A percentile compares a stretch with the other conserved stretches of the same genome.
phyloP scores from a whole-genome alignment of 1,140 invertebrate species.

The Onthophagus taurus region DNA sequence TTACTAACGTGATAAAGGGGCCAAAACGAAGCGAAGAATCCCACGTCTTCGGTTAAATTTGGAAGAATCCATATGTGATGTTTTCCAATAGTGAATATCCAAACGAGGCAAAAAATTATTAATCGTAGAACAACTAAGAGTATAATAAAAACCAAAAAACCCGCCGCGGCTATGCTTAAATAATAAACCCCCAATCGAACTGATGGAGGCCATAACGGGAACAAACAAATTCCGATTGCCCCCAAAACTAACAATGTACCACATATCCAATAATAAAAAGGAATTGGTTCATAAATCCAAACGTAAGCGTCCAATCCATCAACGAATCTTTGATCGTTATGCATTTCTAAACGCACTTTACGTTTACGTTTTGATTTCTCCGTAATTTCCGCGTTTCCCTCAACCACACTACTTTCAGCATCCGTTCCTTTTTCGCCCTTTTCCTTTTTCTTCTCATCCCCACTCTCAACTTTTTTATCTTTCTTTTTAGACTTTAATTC shows the following conservation, averaged over 20 bases:
- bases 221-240: slow-evolving; percentile 92
- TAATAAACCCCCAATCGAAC: slow-evolving; percentile 94
- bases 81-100: slow-evolving; percentile 78
- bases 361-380: slow-evolving; percentile 54
- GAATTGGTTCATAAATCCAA: slow-evolving; percentile 98
- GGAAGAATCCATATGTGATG: slow-evolving; percentile 96
- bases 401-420: slow-evolving; percentile 35
- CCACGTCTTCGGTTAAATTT: slow-evolving; percentile 97
- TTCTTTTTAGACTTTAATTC: slow-evolving; percentile 61
- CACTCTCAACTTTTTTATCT: slow-evolving; percentile 47
- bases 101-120: slow-evolving; percentile 87
- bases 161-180: slow-evolving; percentile 85
- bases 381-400: slow-evolving; percentile 26
- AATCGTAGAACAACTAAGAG: slow-evolving; percentile 78
- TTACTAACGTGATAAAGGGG: slow-evolving; percentile 80
- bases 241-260: slow-evolving; percentile 85
- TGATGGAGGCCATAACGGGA: slow-evolving; percentile 92
- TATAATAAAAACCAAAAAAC: slow-evolving; percentile 89
- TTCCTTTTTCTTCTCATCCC: slow-evolving; percentile 40
- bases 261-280: slow-evolving; percentile 92
- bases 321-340: slow-evolving; percentile 86
- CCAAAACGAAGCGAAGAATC: slow-evolving; percentile 97
- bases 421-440: slow-evolving; percentile 32
- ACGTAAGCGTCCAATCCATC: slow-evolving; percentile 95
- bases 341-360: slow-evolving; percentile 86